Evolutionary conservation across 92 coral and sea anemone genomes (phyloP).

Genomic region (Siderastrea radians): DNA sequence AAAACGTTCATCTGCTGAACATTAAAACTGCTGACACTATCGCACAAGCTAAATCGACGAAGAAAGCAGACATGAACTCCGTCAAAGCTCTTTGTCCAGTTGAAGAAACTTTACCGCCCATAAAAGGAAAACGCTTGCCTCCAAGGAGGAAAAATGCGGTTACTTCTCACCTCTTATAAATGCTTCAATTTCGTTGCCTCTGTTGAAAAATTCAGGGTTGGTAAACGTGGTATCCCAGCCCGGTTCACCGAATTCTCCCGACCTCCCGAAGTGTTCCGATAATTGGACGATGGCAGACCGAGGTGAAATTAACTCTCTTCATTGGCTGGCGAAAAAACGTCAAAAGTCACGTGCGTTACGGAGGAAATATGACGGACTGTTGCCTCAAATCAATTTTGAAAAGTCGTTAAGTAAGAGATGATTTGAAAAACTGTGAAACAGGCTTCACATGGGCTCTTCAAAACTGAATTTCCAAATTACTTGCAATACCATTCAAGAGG

Average conservation of each 20-base stretch:
- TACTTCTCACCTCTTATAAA: neutral
- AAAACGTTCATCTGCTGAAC: neutral
- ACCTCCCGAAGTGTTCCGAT: neutral
- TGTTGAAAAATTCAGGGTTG: neutral
- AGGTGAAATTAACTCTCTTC: constrained; percentile 13
- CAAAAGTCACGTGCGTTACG: neutral
- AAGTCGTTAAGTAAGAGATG: neutral
- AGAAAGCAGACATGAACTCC: neutral
- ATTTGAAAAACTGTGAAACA: neutral
- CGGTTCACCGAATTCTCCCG: neutral
- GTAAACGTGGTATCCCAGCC: neutral
- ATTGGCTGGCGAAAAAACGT: neutral
- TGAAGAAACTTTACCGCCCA: neutral
- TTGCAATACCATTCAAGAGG: too few species aligned
- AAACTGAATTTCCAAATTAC: too few species aligned
- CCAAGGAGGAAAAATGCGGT: neutral
- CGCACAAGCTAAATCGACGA: neutral
- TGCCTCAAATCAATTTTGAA: neutral
- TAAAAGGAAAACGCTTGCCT: neutral
- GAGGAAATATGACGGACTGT: constrained; percentile 2
- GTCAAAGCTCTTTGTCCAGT: neutral
- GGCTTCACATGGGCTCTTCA: neutral
- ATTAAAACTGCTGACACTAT: neutral
- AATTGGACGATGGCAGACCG: neutral
- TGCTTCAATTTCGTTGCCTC: neutral